phyloP scores from a whole-genome alignment of 2,797 vertebrate species.

The Paramormyrops hopkinsi region DNA sequence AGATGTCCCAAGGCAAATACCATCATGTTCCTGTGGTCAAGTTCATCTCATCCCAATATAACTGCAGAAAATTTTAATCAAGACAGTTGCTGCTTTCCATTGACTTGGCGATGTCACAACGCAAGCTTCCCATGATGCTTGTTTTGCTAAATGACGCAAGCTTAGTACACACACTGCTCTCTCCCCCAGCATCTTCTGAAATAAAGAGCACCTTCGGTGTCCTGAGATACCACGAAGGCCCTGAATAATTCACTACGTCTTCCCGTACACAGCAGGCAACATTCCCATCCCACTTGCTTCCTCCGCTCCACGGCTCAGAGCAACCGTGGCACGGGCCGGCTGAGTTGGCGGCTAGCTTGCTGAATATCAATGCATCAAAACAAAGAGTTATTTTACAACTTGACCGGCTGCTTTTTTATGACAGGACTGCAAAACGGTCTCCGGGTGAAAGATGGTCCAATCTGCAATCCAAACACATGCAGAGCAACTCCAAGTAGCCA shows the following conservation, averaged over 20 bases:
- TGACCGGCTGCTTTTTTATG: not conserved
- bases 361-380: slow-evolving; percentile 12
- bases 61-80: not conserved
- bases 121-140: not conserved
- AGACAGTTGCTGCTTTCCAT: not conserved
- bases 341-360: not conserved
- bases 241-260: not conserved
- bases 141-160: not conserved
- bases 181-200: not conserved
- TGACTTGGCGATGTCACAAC: not conserved
- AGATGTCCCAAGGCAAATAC: not conserved
- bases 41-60: not conserved
- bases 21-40: not conserved
- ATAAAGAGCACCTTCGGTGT: not conserved
- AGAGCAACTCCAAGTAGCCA: not conserved
- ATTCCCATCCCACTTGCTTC: slow-evolving; percentile 9
- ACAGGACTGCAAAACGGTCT: not conserved
- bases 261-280: not conserved
- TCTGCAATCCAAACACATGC: not conserved
- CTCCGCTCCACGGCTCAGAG: not conserved
- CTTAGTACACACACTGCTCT: not conserved
- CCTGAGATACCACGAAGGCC: not conserved
- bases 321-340: not conserved
- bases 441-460: slow-evolving; percentile 3
- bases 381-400: slow-evolving; percentile 4